Base-by-base conservation (phyloP, 1,140 invertebrate species). In the Oryctes rhinoceros region DNA sequence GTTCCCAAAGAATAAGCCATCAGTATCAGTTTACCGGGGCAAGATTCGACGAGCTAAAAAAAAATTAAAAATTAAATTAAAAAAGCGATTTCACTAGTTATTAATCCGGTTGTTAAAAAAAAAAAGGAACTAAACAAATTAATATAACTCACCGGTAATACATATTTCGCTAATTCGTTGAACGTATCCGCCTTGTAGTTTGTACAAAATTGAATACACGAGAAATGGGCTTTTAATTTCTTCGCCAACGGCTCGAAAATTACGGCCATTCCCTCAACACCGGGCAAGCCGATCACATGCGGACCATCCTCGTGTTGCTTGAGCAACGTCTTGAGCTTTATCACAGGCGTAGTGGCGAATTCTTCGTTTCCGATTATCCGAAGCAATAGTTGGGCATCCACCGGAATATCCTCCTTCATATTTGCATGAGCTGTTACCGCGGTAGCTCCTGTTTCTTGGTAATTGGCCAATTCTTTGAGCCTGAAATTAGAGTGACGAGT, bases 201-300 rank as follows among this genome's bases (percentile, higher is more conserved):
- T 44, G 39, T 59, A 49, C 11, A 24, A 49, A 44, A 90, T 85
- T 96, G 94, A 62, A 96, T 85, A 76, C 93, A 93, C 86, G 92
- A 91, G 1, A 91, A 90, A 81, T 93, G 91, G 80, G 89, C 89
- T 80, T 91, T 89, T 37, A 95, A 85, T 62, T 92, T 88, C 7
- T 87, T 87, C 65, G 91, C 90, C 1, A 95, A 83, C 4, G 90
- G 87, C 84, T 91, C 89, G 83, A 95, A 82, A 0, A 90, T 89
- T 1, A 89, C 84, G 0, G 91, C 91, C 75, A 91, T 90, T 18
- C 95, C 95, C 89, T 97, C 96, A 65, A 97, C 88, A 18, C 96
- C 95, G 78, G 96, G 96, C 53, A 97, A 87, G 81, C 96, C 90
- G 85, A 96, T 95, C 81, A 94, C 79, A 30, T 47, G 10, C 13